phyloP scores from a whole-genome alignment of 2,797 vertebrate genomes.

The Phoeniculus purpureus region DNA sequence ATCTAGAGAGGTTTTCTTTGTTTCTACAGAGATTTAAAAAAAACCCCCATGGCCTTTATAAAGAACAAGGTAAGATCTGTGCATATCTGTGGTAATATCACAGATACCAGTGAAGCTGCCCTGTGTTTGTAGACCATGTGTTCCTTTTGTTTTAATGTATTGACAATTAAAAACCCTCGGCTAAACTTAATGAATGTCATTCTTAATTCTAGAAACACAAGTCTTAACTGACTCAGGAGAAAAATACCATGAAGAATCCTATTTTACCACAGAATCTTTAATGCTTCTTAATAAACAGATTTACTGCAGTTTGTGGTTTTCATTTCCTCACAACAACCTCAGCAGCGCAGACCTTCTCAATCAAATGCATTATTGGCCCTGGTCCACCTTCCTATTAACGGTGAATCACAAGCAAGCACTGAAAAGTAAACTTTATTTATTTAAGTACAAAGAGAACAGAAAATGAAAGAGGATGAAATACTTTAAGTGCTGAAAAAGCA shows the following conservation, averaged over 20 bases:
- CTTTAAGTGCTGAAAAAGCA: slow-evolving; percentile 16
- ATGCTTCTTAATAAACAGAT: slow-evolving; percentile 28
- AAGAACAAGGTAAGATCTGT: background rate
- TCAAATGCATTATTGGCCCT: slow-evolving; percentile 13
- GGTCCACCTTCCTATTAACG: slow-evolving; percentile 29
- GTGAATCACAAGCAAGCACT: background rate
- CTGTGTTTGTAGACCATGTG: background rate
- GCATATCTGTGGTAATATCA: background rate
- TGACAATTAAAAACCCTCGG: background rate
- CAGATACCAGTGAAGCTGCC: background rate
- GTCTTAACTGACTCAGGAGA: background rate
- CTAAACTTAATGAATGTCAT: background rate
- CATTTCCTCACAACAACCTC: slow-evolving; percentile 5
- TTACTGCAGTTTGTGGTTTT: slow-evolving; percentile 28
- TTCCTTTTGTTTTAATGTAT: background rate
- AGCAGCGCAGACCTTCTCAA: slow-evolving; percentile 22
- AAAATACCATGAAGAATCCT: background rate
- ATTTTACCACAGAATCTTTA: background rate
- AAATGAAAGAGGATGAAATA: slow-evolving; percentile 18
- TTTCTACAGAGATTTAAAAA: background rate
- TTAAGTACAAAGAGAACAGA: slow-evolving; percentile 23
- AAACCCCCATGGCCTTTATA: background rate
- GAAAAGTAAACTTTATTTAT: slow-evolving; percentile 17
- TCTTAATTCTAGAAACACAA: slow-evolving; percentile 2
- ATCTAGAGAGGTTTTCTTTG: background rate